A percentile compares a stretch with the other conserved stretches of the same genome.
Evolutionary conservation across 2,888 invertebrate genomes (phyloP).

Genomic region (Prosapia bicincta): DNA sequence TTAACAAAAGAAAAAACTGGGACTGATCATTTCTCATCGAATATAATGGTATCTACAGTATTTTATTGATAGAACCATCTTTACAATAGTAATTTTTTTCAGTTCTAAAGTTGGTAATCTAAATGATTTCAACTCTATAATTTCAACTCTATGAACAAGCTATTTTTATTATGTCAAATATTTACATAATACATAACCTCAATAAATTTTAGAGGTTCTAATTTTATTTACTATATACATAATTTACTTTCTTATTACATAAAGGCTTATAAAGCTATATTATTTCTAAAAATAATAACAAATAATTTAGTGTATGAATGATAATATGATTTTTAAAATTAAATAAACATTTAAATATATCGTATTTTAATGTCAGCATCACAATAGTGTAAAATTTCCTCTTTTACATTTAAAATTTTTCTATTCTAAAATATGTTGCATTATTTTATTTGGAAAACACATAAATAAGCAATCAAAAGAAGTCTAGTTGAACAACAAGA

Average conservation of each 20-base stretch:
- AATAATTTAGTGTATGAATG: not conserved
- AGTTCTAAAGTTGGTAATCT: not conserved
- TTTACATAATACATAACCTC: conserved; percentile 2
- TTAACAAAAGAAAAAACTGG: not conserved
- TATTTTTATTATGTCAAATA: conserved; percentile 2
- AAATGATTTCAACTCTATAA: not conserved
- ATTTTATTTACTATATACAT: not conserved
- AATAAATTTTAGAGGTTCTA: not conserved
- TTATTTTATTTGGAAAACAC: too few relatives aligned
- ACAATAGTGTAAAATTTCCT: not conserved
- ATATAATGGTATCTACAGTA: not conserved
- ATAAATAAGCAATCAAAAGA: too few relatives aligned
- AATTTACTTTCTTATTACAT: not conserved
- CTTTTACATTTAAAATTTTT: too few relatives aligned
- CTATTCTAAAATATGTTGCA: too few relatives aligned
- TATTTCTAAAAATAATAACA: conserved; percentile 2
- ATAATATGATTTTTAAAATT: not conserved
- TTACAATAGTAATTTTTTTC: not conserved
- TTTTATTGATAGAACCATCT: not conserved
- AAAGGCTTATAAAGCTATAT: conserved; percentile 2
- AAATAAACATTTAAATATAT: not conserved
- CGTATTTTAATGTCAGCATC: not conserved
- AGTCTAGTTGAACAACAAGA: too few relatives aligned
- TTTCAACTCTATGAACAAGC: not conserved
- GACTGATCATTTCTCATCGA: not conserved